A percentile compares a stretch with the other conserved stretches of the same genome.
Conservation (phyloP, 2,888 invertebrate genomes). For the Maniola hyperantus region DNA sequence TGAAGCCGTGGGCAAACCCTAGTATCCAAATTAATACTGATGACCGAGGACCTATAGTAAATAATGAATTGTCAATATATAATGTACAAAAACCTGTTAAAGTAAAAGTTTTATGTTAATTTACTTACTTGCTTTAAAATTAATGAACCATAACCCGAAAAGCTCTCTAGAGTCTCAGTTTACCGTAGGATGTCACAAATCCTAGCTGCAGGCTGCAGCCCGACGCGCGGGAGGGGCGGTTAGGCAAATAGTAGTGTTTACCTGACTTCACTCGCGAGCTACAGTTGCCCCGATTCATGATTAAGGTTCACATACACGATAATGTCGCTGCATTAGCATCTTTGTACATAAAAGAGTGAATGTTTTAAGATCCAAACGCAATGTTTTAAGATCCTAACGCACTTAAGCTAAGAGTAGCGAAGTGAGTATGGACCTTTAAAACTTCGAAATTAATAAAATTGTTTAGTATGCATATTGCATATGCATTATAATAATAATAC, state of each 20-base stretch:
- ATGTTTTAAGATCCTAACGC: too few species aligned
- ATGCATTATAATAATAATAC: too few species aligned
- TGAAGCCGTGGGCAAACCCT: too few species aligned
- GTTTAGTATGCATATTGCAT: too few species aligned
- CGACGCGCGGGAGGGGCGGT: slow-evolving; percentile 47
- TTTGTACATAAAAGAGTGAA: too few species aligned
- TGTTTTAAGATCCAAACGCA: too few species aligned
- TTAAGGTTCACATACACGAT: slow-evolving; percentile 1
- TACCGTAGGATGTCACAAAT: slow-evolving; percentile 75
- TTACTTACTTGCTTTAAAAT: neutral
- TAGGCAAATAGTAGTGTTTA: slow-evolving; percentile 74
- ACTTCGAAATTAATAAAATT: too few species aligned
- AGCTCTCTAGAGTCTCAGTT: slow-evolving; percentile 51
- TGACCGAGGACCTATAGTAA: too few species aligned
- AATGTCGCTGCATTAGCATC: neutral
- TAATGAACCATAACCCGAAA: slow-evolving; percentile 30
- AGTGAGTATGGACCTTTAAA: too few species aligned
- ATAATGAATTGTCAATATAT: too few species aligned
- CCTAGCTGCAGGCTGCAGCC: slow-evolving; percentile 69
- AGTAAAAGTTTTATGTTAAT: neutral
- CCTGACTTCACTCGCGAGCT: slow-evolving; percentile 49
- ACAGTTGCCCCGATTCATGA: slow-evolving; percentile 62
- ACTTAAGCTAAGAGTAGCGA: too few species aligned
- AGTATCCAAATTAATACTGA: neutral
- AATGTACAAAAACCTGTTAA: too few species aligned